Evolutionary conservation across 2,113 vertebrate species (phyloP).

Genomic region (Excalfactoria chinensis): DNA sequence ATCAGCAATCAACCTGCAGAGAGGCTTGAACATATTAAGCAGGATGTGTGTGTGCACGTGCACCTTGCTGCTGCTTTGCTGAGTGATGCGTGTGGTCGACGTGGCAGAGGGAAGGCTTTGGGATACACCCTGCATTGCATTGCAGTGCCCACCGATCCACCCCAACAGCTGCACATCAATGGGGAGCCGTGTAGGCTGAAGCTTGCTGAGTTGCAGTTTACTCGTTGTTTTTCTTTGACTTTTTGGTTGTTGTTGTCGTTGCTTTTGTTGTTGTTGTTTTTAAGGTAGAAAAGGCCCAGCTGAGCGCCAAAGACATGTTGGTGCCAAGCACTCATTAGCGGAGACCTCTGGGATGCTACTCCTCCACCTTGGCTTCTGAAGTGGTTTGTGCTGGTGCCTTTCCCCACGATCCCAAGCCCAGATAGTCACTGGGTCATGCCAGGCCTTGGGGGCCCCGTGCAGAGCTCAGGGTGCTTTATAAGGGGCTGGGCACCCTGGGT

Average conservation of each 20-base stretch:
- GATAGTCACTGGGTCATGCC: background rate
- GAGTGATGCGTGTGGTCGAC: background rate
- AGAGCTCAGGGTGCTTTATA: background rate
- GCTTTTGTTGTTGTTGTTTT: background rate
- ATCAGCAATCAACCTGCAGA: slow-evolving; percentile 42
- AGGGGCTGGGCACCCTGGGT: background rate
- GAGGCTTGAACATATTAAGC: background rate
- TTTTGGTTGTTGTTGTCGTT: background rate
- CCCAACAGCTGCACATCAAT: background rate
- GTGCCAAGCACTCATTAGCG: slow-evolving; percentile 65
- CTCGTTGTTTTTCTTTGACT: background rate
- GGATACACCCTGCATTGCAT: background rate
- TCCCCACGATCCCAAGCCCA: slow-evolving; percentile 49
- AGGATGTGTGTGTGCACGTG: background rate
- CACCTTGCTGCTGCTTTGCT: background rate
- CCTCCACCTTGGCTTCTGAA: slow-evolving; percentile 64
- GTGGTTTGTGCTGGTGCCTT: slow-evolving; percentile 52
- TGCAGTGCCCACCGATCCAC: background rate
- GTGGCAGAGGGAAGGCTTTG: background rate
- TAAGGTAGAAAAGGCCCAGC: background rate
- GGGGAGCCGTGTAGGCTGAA: background rate
- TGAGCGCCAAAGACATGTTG: slow-evolving; percentile 9
- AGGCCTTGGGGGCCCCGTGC: background rate
- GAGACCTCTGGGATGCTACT: slow-evolving; percentile 51
- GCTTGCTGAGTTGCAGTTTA: background rate